A percentile compares a stretch with the other conserved stretches of the same genome.
phyloP scores from a whole-genome alignment of 2,888 invertebrate species.

The Erynnis tages region DNA sequence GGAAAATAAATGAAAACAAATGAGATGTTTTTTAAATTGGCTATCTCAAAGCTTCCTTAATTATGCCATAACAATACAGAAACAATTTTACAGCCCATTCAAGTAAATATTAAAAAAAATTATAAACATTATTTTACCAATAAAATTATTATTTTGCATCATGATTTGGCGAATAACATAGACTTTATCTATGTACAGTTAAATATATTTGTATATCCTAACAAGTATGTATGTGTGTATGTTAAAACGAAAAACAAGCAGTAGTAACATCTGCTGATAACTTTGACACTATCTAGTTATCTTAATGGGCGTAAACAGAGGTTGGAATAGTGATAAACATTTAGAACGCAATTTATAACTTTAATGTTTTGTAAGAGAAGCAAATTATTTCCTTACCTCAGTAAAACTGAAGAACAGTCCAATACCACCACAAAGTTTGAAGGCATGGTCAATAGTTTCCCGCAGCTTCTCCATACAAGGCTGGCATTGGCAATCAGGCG shows the following conservation, averaged over 20 bases:
- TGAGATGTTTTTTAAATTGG: too few species aligned
- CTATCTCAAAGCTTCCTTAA: too few species aligned
- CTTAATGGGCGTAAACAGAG: not conserved
- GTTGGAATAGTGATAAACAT: constrained; percentile 6
- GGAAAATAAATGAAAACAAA: too few species aligned
- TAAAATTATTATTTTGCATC: too few species aligned
- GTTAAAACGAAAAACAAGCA: not conserved
- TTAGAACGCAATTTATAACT: not conserved
- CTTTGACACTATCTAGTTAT: constrained; percentile 20
- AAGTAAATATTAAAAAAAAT: too few species aligned
- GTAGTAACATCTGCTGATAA: constrained; percentile 13
- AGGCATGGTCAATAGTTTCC: constrained; percentile 91
- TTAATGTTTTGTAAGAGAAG: not conserved
- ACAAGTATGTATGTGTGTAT: too few species aligned
- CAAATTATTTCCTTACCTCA: constrained; percentile 85
- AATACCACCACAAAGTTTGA: constrained; percentile 94
- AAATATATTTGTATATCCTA: too few species aligned
- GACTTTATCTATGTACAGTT: too few species aligned
- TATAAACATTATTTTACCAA: too few species aligned
- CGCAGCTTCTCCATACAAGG: constrained; percentile 88
- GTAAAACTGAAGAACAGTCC: constrained; percentile 98
- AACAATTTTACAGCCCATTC: too few species aligned
- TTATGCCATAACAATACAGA: too few species aligned
- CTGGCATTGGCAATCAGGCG: constrained; percentile 83
- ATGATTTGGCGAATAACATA: too few species aligned